Conservation (phyloP, 2,113 vertebrate genomes). For the Bettongia penicillata region DNA sequence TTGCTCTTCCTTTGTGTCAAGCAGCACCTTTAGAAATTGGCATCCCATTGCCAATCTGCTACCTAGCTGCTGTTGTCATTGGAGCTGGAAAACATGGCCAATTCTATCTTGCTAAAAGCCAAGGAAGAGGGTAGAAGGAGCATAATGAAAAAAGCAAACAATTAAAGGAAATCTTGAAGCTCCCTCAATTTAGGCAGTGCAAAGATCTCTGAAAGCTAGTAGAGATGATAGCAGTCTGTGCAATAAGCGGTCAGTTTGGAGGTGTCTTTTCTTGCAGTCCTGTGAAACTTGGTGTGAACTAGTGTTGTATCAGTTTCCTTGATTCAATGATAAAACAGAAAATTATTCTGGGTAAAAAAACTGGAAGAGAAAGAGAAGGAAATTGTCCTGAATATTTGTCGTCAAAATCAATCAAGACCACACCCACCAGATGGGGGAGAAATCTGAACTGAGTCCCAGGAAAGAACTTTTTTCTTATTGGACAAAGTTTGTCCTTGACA, state of each 20-base stretch:
- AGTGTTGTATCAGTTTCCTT: background rate
- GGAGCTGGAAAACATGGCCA: background rate
- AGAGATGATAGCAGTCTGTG: background rate
- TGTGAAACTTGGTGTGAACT: background rate
- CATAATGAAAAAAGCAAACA: background rate
- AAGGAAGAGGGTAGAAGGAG: background rate
- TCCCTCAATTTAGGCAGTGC: background rate
- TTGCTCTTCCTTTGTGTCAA: background rate
- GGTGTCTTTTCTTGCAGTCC: background rate
- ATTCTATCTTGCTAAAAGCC: background rate
- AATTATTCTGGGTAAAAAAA: background rate
- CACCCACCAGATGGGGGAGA: no score
- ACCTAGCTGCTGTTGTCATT: background rate
- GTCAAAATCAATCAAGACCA: no score
- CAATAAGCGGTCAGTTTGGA: background rate
- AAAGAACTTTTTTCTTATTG: no score
- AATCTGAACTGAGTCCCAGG: no score
- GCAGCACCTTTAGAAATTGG: background rate
- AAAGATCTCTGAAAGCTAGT: background rate
- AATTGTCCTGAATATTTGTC: background rate
- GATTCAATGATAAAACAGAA: background rate
- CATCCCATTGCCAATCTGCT: background rate
- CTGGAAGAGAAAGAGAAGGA: background rate
- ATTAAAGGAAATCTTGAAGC: no score
- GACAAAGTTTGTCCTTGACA: constrained; percentile 85